Evolutionary conservation across 2,797 vertebrate species (phyloP).

Genomic region (Enteromius anoplus): DNA sequence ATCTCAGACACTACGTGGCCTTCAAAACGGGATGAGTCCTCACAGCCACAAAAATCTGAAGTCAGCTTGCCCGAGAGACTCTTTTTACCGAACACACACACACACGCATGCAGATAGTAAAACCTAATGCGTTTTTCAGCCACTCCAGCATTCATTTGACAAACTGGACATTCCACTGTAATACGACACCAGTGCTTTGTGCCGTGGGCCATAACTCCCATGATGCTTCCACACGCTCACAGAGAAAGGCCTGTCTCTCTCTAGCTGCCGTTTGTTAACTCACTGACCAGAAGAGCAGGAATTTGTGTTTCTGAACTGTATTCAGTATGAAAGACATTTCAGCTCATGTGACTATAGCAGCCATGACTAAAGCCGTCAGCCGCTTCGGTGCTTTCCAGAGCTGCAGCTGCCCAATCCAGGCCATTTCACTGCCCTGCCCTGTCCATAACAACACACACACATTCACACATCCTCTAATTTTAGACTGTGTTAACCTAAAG

Average conservation of each 20-base stretch:
- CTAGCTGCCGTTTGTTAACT: constrained; percentile 20
- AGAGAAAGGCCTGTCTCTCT: constrained; percentile 30
- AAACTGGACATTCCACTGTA: constrained; percentile 41
- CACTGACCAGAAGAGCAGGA: constrained; percentile 47
- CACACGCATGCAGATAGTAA: neutral
- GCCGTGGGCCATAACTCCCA: neutral
- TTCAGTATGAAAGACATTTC: constrained; percentile 54
- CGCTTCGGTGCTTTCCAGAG: constrained; percentile 56
- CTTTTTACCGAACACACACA: constrained; percentile 6
- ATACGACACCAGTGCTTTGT: constrained; percentile 47
- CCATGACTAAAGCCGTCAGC: constrained; percentile 54
- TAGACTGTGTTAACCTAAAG: constrained; percentile 8
- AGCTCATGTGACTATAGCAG: constrained; percentile 48
- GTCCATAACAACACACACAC: constrained; percentile 10
- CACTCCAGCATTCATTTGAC: constrained; percentile 32
- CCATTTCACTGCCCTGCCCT: constrained; percentile 34
- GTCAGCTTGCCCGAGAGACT: constrained; percentile 14
- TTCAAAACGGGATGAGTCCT: constrained; percentile 16
- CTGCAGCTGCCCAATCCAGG: constrained; percentile 32
- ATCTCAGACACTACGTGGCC: constrained; percentile 23
- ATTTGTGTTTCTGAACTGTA: constrained; percentile 55
- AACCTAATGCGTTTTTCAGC: constrained; percentile 37
- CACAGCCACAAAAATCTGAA: constrained; percentile 6
- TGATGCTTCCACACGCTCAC: constrained; percentile 20
- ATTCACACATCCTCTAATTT: constrained; percentile 28